These are phyloP conservation scores for Phymatocera aterrima DNA, from an alignment of 2,888 invertebrate species.

Conservation along the genomic window DNA sequence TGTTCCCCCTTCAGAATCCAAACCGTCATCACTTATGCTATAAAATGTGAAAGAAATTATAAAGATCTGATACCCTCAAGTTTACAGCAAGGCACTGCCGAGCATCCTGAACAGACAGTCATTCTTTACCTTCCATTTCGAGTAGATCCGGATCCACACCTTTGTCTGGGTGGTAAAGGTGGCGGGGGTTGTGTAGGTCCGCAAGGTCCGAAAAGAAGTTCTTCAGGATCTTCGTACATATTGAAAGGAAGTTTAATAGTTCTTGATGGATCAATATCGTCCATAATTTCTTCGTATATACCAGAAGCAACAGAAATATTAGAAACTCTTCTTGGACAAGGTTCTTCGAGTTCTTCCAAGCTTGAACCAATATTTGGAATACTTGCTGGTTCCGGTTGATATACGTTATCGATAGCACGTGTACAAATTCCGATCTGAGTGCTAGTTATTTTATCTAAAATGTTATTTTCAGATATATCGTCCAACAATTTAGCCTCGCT, in stretches of 20 bases:
- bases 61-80: background rate
- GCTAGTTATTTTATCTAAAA: constrained; percentile 53
- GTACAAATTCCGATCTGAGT: constrained; percentile 53
- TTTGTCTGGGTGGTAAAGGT: constrained; percentile 75
- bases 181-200: constrained; percentile 69
- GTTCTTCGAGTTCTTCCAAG: constrained; percentile 58
- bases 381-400: constrained; percentile 64
- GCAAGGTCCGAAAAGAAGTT: constrained; percentile 65
- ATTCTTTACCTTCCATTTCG: constrained; percentile 59
- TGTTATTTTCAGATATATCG: constrained; percentile 53
- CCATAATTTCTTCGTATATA: constrained; percentile 83
- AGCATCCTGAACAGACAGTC: background rate
- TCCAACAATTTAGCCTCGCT: constrained; percentile 62
- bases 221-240: constrained; percentile 74
- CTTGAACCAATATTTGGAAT: constrained; percentile 56
- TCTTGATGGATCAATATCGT: constrained; percentile 60
- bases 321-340: constrained; percentile 75
- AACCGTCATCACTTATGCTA: constrained; percentile 64
- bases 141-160: constrained; percentile 61
- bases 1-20: constrained; percentile 66
- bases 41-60: constrained; percentile 4
- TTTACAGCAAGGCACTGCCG: background rate
- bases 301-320: constrained; percentile 81
- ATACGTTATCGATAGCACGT: constrained; percentile 65
- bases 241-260: constrained; percentile 58